phyloP scores from a whole-genome alignment of 2,888 invertebrate genomes.

The Callimorpha dominula region DNA sequence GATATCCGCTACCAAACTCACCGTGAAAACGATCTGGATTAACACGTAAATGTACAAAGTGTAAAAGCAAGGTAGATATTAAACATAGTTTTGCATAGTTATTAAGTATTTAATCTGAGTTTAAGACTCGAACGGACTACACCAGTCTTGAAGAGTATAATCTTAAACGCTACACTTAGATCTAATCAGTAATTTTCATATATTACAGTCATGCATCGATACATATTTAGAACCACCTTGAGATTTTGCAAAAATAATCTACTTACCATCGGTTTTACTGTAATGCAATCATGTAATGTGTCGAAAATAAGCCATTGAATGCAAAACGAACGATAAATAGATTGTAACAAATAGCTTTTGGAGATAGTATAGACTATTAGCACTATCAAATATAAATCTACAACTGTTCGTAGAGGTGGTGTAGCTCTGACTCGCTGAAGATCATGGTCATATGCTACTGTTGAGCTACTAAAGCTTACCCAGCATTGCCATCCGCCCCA shows the following conservation, averaged over 20 bases:
- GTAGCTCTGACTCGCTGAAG: too few relatives aligned
- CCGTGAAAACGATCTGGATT: slow-evolving; percentile 38
- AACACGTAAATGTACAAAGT: slow-evolving; percentile 41
- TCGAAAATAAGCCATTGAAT: too few relatives aligned
- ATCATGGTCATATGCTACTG: too few relatives aligned
- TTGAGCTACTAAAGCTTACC: too few relatives aligned
- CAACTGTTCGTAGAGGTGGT: too few relatives aligned
- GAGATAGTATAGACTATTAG: too few relatives aligned
- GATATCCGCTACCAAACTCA: slow-evolving; percentile 42
- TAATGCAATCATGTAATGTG: too few relatives aligned
- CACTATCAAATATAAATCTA: too few relatives aligned
- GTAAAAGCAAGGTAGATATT: slow-evolving; percentile 39
- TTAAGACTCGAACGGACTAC: slow-evolving; percentile 15
- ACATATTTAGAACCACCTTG: not conserved
- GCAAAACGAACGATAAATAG: too few relatives aligned
- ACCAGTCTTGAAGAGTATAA: not conserved
- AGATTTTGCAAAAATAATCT: not conserved
- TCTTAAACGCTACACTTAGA: not conserved
- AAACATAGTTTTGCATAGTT: slow-evolving; percentile 28
- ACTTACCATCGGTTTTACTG: too few relatives aligned
- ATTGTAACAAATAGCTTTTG: too few relatives aligned
- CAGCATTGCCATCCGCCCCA: too few relatives aligned
- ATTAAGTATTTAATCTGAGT: slow-evolving; percentile 34
- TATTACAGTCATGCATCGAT: not conserved
- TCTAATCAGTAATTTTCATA: not conserved